Evolutionary conservation across 2,113 vertebrate species (phyloP), one percentile per base, ranked within the genome.

Genomic region (Serilophus lunatus): DNA sequence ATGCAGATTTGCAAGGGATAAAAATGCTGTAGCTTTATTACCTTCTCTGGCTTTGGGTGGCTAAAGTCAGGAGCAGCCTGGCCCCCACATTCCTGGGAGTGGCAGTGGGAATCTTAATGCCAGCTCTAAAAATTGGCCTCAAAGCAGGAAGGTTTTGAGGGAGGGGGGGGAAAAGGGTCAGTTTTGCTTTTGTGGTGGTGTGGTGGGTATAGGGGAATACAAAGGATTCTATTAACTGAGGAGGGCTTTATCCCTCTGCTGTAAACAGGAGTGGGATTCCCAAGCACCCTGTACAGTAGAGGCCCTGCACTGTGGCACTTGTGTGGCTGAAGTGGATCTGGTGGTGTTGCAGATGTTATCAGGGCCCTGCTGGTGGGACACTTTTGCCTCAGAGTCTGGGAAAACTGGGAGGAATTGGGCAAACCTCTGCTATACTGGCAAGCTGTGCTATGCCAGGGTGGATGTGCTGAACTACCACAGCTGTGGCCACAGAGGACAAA

Each of bases 1-100:
- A 45, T 7, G 8, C 2, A 44, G 6, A 56, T 76, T 54, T 53
- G 22, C 16, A 31, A 2, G 2, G 1, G 24, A 13, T 15, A 6
- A 0, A 2, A 13, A 50, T 36, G 22, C 17, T 71, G 26, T 70
- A 86, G 33, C 10, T 86, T 12, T 74, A 11, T 12, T 77, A 12
- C 25, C 33, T 77, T 49, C 17, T 66, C 53, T 72, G 28, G 14
- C 45, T 26, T 49, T 65, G 7, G 23, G 36, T 38, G 33, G 25
- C 40, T 35, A 3, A 47, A 69, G 26, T 51, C 17, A 15, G 47
- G 63, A 84, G 72, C 16, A 78, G 17, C 12, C 18, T 69, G 19
- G 0, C 7, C 18, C 6, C 6, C 8, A 1, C 4, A 2, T 12
- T 44, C n/a, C 31, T 38, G 45, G 63, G 49, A 57, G 44, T 57